These are phyloP conservation scores for Drosophila borealis DNA, from an alignment of 2,888 invertebrate genomes.

Conservation along the genomic window DNA sequence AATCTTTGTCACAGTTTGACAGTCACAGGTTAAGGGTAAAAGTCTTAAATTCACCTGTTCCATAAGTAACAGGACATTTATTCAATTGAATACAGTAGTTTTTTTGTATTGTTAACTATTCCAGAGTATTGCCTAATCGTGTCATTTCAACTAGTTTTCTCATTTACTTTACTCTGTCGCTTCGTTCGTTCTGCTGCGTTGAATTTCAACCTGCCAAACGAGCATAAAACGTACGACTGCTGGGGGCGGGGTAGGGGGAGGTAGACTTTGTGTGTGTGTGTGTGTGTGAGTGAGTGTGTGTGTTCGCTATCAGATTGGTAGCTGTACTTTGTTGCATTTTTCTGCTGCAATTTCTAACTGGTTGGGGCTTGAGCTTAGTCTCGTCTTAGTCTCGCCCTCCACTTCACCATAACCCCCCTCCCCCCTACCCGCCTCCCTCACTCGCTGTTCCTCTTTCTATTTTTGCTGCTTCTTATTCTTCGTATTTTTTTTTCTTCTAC, in stretches of 20 bases:
- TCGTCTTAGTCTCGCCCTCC: slow-evolving; percentile 51
- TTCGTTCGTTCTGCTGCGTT: slow-evolving; percentile 79
- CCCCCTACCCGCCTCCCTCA: slow-evolving; percentile 12
- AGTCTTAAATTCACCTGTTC: no score
- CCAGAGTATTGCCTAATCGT: not conserved
- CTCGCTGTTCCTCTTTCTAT: slow-evolving; percentile 11
- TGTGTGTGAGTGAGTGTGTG: not conserved
- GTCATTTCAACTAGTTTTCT: slow-evolving; percentile 17
- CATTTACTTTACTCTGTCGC: slow-evolving; percentile 70
- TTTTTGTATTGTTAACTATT: not conserved
- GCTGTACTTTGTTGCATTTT: slow-evolving; percentile 79
- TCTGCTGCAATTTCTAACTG: slow-evolving; percentile 76
- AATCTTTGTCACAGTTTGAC: no score
- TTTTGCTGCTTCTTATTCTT: slow-evolving; percentile 31
- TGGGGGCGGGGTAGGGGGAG: slow-evolving; percentile 1
- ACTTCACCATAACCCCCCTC: not conserved
- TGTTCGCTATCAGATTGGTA: slow-evolving; percentile 66
- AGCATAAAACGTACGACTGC: slow-evolving; percentile 49
- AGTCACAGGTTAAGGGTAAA: no score
- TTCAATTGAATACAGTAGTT: no score
- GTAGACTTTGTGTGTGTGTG: slow-evolving; percentile 1
- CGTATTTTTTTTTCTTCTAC: slow-evolving; percentile 36
- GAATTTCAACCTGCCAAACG: slow-evolving; percentile 77
- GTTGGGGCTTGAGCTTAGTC: slow-evolving; percentile 63
- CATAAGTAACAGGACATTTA: no score